phyloP scores from a whole-genome alignment of 2,113 vertebrate species.

The Phylloscopus whistleri region DNA sequence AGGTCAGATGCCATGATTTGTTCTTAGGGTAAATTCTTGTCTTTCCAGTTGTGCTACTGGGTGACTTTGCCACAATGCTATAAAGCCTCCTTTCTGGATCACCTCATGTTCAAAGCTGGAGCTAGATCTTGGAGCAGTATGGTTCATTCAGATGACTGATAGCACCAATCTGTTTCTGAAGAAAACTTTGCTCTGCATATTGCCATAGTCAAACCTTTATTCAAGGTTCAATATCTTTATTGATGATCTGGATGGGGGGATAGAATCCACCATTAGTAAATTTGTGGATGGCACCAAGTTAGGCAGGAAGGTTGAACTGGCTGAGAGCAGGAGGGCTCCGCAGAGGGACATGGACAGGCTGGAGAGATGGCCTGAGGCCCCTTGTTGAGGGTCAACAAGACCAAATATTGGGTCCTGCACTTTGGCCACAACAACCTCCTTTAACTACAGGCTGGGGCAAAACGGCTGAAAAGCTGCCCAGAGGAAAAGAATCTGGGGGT shows the following conservation, averaged over 20 bases:
- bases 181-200: background rate
- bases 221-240: background rate
- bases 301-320: background rate
- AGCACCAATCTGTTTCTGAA: background rate
- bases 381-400: background rate
- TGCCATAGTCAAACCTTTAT: background rate
- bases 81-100: background rate
- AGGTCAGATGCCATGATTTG: background rate
- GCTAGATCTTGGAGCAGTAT: rapidly evolving
- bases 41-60: background rate
- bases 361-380: rapidly evolving
- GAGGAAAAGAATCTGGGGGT: background rate
- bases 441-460: background rate
- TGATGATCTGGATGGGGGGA: background rate
- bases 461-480: background rate
- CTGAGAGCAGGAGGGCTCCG: background rate
- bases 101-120: background rate
- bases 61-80: background rate
- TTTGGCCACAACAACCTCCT: too few relatives aligned
- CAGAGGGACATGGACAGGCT: background rate
- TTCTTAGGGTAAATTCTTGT: background rate
- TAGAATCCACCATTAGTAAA: rapidly evolving
- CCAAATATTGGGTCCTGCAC: background rate
- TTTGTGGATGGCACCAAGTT: background rate
- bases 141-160: background rate